These are phyloP conservation scores for Corythoichthys haematopterus DNA, from an alignment of 2,113 vertebrate species.

Conservation along the genomic window DNA sequence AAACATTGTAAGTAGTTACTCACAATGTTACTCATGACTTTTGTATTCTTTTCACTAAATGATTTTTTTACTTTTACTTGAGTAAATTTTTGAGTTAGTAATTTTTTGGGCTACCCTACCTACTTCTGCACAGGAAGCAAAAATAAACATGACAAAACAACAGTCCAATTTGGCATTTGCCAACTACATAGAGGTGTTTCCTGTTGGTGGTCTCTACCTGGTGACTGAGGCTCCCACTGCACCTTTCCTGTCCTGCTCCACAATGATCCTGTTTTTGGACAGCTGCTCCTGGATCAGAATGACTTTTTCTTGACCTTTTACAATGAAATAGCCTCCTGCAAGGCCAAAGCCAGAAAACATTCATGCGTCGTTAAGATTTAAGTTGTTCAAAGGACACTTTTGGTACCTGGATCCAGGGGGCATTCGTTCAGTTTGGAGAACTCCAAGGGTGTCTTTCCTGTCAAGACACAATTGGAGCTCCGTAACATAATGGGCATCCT, in stretches of 20 bases:
- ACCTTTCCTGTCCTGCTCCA: slow-evolving; percentile 95
- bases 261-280: slow-evolving; percentile 98
- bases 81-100: too few species aligned
- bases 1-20: too few species aligned
- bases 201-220: slow-evolving; percentile 72
- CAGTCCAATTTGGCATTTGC: too few species aligned
- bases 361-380: not conserved
- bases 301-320: slow-evolving; percentile 97
- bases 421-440: slow-evolving; percentile 96
- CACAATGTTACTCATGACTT: too few species aligned
- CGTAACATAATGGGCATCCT: slow-evolving; percentile 99
- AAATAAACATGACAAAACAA: too few species aligned
- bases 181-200: not conserved
- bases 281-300: slow-evolving; percentile 98
- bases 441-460: slow-evolving; percentile 91
- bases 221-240: slow-evolving; percentile 93
- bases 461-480: slow-evolving; percentile 95
- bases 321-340: slow-evolving; percentile 94
- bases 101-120: too few species aligned
- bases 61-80: too few species aligned
- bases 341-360: not conserved
- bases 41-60: too few species aligned
- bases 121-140: not conserved
- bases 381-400: not conserved
- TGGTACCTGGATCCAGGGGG: slow-evolving; percentile 90